Evolutionary conservation across 2,888 invertebrate genomes (phyloP).

Genomic region (Fragum fragum): DNA sequence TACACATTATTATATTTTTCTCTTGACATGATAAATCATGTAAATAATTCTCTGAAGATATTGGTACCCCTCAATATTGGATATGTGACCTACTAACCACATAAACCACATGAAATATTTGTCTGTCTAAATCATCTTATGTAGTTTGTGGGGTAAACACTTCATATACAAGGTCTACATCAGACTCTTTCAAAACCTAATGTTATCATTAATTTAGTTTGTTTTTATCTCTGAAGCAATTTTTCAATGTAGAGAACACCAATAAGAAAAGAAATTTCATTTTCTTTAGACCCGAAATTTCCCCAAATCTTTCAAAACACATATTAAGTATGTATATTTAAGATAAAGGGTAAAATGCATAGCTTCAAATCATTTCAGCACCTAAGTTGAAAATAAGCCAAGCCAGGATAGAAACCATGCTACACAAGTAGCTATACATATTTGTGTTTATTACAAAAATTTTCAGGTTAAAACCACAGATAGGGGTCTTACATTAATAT

Average conservation of each 20-base stretch:
- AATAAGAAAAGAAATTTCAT: no score
- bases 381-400: conserved; percentile 25
- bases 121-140: conserved; percentile 3
- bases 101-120: conserved; percentile 3
- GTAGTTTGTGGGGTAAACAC: neutral
- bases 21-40: no score
- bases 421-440: neutral
- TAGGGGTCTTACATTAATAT: neutral
- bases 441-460: neutral
- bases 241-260: no score
- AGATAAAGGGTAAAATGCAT: neutral
- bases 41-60: no score
- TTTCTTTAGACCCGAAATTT: no score
- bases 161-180: neutral
- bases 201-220: no score
- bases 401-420: conserved; percentile 10
- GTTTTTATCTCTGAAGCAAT: no score
- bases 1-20: no score
- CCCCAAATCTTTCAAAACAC: no score
- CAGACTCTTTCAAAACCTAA: no score
- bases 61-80: no score
- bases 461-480: neutral
- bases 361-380: conserved; percentile 28
- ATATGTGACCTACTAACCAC: neutral
- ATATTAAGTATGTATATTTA: neutral